A percentile compares a stretch with the other conserved stretches of the same genome.
phyloP scores from a whole-genome alignment of 2,888 invertebrate species.

The Tenthredo distinguenda region DNA sequence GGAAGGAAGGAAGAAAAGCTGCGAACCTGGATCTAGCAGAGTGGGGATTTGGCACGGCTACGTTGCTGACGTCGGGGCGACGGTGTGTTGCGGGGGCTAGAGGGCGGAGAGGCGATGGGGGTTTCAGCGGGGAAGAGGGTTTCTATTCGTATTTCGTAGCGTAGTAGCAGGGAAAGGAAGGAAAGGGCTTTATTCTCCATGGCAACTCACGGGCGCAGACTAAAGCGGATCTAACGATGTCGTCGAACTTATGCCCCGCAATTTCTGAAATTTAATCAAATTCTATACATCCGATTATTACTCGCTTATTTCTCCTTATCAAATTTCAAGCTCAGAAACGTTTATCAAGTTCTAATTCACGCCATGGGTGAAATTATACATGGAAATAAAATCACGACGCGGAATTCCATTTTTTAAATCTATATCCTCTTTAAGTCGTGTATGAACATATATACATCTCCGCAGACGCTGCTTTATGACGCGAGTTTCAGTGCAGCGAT shows the following conservation, averaged over 20 bases:
- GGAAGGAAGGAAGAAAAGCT: neutral
- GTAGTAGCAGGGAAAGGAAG: constrained; percentile 42
- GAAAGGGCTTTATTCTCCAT: constrained; percentile 52
- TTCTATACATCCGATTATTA: neutral
- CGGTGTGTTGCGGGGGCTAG: constrained; percentile 20
- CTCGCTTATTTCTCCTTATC: neutral
- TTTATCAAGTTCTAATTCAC: neutral
- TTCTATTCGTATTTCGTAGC: constrained; percentile 45
- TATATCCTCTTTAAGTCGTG: constrained; percentile 33
- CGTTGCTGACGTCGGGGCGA: constrained; percentile 35
- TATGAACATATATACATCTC: neutral
- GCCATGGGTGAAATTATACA: neutral
- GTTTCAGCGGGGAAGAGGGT: constrained; percentile 16
- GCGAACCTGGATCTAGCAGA: constrained; percentile 19
- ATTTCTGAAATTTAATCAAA: neutral
- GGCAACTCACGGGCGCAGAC: constrained; percentile 48
- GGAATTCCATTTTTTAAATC: neutral
- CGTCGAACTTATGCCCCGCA: neutral
- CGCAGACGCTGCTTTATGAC: neutral
- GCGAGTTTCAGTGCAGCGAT: neutral
- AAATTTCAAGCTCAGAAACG: neutral
- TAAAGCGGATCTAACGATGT: constrained; percentile 50
- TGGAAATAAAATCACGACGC: neutral
- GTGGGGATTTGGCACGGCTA: constrained; percentile 42
- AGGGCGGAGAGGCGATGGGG: too few relatives aligned